These are phyloP conservation scores for Notechis scutatus DNA, from an alignment of 2,113 vertebrate genomes.

Conservation along the genomic window DNA sequence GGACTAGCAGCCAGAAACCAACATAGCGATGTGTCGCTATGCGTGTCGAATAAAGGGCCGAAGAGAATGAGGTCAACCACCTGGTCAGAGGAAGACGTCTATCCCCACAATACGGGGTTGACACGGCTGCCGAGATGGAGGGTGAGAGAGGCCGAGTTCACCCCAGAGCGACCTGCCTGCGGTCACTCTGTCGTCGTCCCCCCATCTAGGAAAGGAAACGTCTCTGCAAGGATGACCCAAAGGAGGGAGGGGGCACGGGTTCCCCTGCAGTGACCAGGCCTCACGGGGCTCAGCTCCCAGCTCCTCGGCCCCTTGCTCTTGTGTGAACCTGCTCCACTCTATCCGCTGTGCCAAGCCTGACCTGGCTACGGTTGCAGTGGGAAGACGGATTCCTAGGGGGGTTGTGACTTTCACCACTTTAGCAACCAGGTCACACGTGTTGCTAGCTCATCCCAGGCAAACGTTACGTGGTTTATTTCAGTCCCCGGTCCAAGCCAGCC, in stretches of 20 bases:
- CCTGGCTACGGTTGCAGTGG: neutral
- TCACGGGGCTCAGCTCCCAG: neutral
- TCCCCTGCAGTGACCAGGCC: neutral
- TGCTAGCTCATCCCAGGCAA: neutral
- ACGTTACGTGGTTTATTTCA: neutral
- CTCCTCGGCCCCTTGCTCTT: neutral
- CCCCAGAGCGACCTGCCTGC: neutral
- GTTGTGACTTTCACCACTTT: neutral
- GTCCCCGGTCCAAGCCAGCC: neutral
- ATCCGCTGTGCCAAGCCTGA: neutral
- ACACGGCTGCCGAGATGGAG: neutral
- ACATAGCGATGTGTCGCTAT: fast-evolving
- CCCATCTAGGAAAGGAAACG: neutral
- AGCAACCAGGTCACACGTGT: neutral
- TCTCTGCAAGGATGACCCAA: neutral
- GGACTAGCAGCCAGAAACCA: neutral
- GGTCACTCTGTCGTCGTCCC: neutral
- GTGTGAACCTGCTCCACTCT: neutral
- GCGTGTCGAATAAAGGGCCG: neutral
- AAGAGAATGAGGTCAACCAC: neutral
- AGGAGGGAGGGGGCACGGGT: neutral
- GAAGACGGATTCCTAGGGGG: neutral
- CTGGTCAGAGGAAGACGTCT: neutral
- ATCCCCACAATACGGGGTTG: neutral
- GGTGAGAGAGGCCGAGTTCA: neutral